phyloP scores from a whole-genome alignment of 2,888 invertebrate species.

The Epinotia bilunana region DNA sequence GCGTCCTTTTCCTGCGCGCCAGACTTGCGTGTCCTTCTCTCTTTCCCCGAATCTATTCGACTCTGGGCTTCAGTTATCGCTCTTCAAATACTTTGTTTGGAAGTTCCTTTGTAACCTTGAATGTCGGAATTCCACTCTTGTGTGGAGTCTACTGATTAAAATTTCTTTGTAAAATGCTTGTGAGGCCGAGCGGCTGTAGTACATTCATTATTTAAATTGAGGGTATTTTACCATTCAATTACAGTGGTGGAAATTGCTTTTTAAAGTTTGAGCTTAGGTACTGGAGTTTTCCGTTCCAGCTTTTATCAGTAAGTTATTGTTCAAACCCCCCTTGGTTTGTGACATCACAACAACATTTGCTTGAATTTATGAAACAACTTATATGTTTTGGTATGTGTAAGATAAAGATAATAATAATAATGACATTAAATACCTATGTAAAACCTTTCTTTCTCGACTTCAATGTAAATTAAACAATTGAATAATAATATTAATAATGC shows the following conservation, averaged over 20 bases:
- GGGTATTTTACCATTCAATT: conserved; percentile 17
- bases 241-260: conserved; percentile 22
- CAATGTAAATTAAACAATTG: not conserved
- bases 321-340: too few species aligned
- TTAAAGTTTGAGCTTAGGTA: conserved; percentile 4
- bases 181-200: conserved; percentile 19
- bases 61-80: conserved; percentile 73
- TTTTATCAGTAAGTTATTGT: conserved; percentile 14
- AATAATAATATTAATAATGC: not conserved
- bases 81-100: conserved; percentile 77
- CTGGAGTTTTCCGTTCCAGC: not conserved
- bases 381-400: not conserved
- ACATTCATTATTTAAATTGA: conserved; percentile 38
- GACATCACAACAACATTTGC: too few species aligned
- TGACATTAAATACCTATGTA: not conserved
- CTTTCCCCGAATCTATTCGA: conserved; percentile 60
- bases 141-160: conserved; percentile 47
- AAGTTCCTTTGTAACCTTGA: conserved; percentile 79
- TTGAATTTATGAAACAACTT: not conserved
- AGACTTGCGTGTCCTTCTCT: conserved; percentile 53
- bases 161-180: conserved; percentile 39
- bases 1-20: conserved; percentile 56
- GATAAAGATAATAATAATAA: not conserved
- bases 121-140: conserved; percentile 67
- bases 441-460: not conserved